Base-by-base conservation (phyloP, 2,797 vertebrate genomes). In the Craterocephalus amniculus region DNA sequence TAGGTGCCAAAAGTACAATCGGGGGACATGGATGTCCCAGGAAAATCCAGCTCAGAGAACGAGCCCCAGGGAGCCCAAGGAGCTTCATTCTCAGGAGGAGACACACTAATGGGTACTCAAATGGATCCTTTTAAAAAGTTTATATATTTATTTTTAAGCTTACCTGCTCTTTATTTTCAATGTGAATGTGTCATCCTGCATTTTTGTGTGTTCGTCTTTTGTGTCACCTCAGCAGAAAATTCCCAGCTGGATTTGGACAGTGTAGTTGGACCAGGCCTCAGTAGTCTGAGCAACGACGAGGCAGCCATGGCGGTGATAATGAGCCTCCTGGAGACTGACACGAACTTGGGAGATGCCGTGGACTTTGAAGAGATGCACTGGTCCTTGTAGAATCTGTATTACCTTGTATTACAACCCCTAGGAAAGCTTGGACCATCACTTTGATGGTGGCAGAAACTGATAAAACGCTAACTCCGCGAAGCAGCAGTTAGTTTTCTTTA, bases 321-420 rank as follows among this genome's bases (percentile, higher is more conserved):
- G 96, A 98, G 96, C 91, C 95, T 97, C 76, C 88, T 97, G 88
- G 97, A 98, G 92, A 96, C 95, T 0, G 97, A 98, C 24, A 94
- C 95, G 31, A 95, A 95, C 65, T 87, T 98, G 66, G 95, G 92
- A 0, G 96, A 96, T 8, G 85, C 94, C 0, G 91, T 93, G 72
- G 95, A 96, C 89, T 95, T 99, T 80, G 95, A 93, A 56, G 94
- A 96, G 57, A 95, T 97, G 83, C 96, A 93, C 35, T 98, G 97
- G 97, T 94, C 95, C 85, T 93, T 97, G 60, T 98, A 95, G 91
- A 81, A 79, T 59, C 67, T 62, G 13, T 43, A 64, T 68, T 56
- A 59, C 59, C 1, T 3, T 11, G 31, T 20, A 18, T 34, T 57
- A 63, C 63, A 62, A 43, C 69, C 51, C 61, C 55, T 74, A 56